phyloP scores from a whole-genome alignment of 2,113 vertebrate genomes.

The Leuciscus idus region DNA sequence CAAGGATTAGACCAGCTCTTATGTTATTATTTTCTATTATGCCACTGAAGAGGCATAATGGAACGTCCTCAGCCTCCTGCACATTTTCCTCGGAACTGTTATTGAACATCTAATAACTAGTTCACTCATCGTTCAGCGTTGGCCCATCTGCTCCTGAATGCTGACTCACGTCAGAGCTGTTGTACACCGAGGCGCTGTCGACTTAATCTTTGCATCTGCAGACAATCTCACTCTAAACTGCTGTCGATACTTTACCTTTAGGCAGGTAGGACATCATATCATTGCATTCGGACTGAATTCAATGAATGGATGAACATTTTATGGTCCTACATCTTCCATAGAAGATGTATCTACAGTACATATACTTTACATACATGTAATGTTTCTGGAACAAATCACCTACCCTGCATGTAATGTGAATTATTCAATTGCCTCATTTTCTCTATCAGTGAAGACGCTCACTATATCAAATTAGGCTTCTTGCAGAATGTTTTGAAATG shows the following conservation, averaged over 20 bases:
- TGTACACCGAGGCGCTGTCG: not conserved
- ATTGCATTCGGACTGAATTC: too few species aligned
- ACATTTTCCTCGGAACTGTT: not conserved
- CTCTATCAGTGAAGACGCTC: not conserved
- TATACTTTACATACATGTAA: too few species aligned
- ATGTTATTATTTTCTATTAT: slow-evolving; percentile 40
- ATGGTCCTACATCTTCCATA: too few species aligned
- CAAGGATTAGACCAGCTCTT: slow-evolving; percentile 15
- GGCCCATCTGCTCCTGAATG: not conserved
- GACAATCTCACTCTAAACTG: not conserved
- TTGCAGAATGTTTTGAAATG: not conserved
- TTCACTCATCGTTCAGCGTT: not conserved
- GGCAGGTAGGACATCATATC: too few species aligned
- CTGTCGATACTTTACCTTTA: slow-evolving; percentile 28
- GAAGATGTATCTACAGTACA: too few species aligned
- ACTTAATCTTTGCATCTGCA: slow-evolving; percentile 1
- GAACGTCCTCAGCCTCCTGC: slow-evolving; percentile 9
- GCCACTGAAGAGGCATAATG: slow-evolving; percentile 15
- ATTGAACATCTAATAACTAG: slow-evolving; percentile 27
- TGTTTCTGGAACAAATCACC: too few species aligned
- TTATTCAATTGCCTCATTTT: not conserved
- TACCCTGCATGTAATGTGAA: not conserved
- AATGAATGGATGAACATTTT: too few species aligned
- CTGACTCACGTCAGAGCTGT: not conserved
- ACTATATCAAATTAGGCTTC: not conserved